Base-by-base conservation (phyloP, 2,888 invertebrate genomes). In the Copidosoma aretas region DNA sequence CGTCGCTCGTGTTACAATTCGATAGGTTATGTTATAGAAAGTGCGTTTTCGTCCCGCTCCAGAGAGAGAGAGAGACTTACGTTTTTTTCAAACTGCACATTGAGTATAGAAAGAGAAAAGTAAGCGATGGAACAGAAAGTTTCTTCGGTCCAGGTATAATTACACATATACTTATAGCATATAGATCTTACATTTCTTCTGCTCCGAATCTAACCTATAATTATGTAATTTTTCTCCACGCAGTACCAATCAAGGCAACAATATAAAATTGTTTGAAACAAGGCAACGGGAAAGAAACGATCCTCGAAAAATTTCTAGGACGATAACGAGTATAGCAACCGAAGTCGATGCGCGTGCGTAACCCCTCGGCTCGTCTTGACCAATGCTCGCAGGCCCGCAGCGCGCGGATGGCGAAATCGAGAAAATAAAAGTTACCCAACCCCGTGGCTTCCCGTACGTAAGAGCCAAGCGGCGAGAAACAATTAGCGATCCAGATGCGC, bases 401-500 rank as follows among this genome's bases (percentile, higher is more conserved):
- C n/a, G n/a, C n/a, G n/a, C n/a, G n/a, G n/a, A 46, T 46, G 12
- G 17, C 12, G 43, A 46, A 46, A 46, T 17, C 3, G 12, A 12
- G 12, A 17, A 14, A 24, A 14, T 4, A 21, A 22, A 22, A n/a
- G 14, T 64, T 71, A 56, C 67, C 46, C 59, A 64, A 61, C 64
- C 58, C 63, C 61, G 56, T 56, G 60, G 43, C 43, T 17, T 46
- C 43, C 43, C 17, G 12, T 41, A 41, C 41, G 10, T 12, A 2
- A 14, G 12, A 46, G 25, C 60, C 53, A 4, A n/a, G 19, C 58
- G 41, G 43, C 12, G 43, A 46, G 14, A 15, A 67, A 67, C 59
- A 67, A 70, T 70, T 67, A 61, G 67, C 39, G 67, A 63, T 59
- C 64, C 57, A 70, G 66, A 70, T 64, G 64, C 53, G 64, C 60